These are phyloP conservation scores for Synanthedon vespiformis DNA, from an alignment of 2,888 invertebrate genomes.

Conservation along the genomic window DNA sequence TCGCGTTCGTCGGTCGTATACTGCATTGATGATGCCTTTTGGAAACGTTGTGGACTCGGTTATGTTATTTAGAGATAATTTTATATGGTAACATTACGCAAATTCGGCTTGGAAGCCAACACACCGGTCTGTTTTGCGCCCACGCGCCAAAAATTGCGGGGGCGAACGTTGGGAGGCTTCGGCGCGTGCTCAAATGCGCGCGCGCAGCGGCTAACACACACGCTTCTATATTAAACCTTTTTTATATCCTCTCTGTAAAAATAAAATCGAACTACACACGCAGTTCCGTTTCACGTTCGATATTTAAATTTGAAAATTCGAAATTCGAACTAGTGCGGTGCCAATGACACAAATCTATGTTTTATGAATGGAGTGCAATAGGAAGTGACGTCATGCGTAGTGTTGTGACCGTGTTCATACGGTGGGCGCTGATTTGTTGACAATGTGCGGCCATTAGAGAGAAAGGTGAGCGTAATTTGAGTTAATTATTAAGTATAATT, in stretches of 20 bases:
- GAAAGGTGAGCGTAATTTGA: constrained; percentile 53
- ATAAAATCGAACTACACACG: constrained; percentile 3
- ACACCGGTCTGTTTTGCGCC: constrained; percentile 38
- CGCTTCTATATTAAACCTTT: constrained; percentile 21
- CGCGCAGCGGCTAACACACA: constrained; percentile 55
- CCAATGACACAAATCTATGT: constrained; percentile 20
- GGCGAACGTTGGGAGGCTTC: constrained; percentile 59
- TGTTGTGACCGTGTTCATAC: constrained; percentile 42
- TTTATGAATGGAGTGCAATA: constrained; percentile 62
- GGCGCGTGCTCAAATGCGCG: constrained; percentile 59
- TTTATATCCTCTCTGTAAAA: neutral
- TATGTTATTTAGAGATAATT: constrained; percentile 28
- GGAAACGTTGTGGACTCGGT: constrained; percentile 6
- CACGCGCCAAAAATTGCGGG: constrained; percentile 61
- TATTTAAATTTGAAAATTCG: constrained; percentile 11
- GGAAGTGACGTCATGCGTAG: constrained; percentile 67
- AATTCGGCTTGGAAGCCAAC: constrained; percentile 56
- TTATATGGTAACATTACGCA: constrained; percentile 46
- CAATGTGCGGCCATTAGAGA: constrained; percentile 63
- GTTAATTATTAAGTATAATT: constrained; percentile 24
- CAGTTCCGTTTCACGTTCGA: constrained; percentile 19
- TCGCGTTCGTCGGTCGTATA: constrained; percentile 55
- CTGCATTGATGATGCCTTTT: neutral
- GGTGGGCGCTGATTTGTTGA: constrained; percentile 52
- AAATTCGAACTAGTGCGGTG: constrained; percentile 26